A percentile compares a stretch with the other conserved stretches of the same genome.
These are phyloP conservation scores for Plectrocnemia conspersa DNA, from an alignment of 1,140 invertebrate genomes.

Conservation along the genomic window DNA sequence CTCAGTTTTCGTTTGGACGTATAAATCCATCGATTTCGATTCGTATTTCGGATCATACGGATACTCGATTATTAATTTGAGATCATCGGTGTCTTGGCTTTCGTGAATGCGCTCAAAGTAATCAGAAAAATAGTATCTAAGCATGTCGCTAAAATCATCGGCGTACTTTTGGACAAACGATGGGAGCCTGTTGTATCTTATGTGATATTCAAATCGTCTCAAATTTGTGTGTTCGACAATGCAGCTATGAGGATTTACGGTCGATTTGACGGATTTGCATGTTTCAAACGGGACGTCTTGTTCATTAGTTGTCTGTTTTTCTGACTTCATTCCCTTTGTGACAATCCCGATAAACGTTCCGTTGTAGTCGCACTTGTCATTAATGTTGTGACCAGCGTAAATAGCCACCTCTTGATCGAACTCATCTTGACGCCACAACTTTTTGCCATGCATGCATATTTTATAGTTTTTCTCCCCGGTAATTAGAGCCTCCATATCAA, in stretches of 20 bases:
- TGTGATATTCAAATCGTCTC: slow-evolving; percentile 18
- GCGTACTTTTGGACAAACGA: too few species aligned
- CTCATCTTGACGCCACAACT: slow-evolving; percentile 39
- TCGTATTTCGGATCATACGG: too few species aligned
- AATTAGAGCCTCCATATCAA: neutral
- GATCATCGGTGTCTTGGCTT: too few species aligned
- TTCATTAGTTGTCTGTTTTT: slow-evolving; percentile 28
- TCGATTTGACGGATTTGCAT: too few species aligned
- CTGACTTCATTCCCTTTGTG: slow-evolving; percentile 9
- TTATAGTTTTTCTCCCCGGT: slow-evolving; percentile 26
- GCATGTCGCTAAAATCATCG: too few species aligned
- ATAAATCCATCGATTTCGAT: too few species aligned
- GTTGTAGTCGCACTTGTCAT: slow-evolving; percentile 11
- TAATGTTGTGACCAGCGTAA: slow-evolving; percentile 3
- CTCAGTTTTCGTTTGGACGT: too few species aligned
- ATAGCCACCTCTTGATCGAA: slow-evolving; percentile 36
- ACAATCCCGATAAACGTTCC: neutral
- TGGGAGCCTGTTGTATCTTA: slow-evolving; percentile 15
- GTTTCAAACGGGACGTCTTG: too few species aligned
- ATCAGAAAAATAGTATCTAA: too few species aligned
- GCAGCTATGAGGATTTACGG: slow-evolving; percentile 27
- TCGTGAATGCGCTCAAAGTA: too few species aligned
- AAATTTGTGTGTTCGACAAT: slow-evolving; percentile 22
- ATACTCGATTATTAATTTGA: too few species aligned
- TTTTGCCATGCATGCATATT: slow-evolving; percentile 42